Percentiles rank a stretch among this genome's conserved stretches.
Conservation (phyloP, 2,113 vertebrate genomes). For the Colistium nudipinnis region DNA sequence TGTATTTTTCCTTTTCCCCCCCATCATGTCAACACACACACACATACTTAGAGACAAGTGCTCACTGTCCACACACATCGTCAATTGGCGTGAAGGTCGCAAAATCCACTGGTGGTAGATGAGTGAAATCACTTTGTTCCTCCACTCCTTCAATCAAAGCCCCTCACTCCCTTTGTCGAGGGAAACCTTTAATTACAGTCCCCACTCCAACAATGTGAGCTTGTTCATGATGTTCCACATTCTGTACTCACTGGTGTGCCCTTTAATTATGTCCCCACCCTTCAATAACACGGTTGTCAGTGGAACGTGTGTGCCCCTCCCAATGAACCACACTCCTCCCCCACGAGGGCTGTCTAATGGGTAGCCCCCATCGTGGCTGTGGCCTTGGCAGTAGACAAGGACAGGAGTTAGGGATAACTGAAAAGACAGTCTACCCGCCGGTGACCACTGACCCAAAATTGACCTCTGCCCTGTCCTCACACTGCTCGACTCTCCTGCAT, state of each 20-base stretch:
- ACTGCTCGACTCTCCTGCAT: not conserved
- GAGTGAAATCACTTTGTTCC: conserved; percentile 63
- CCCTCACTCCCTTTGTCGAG: conserved; percentile 44
- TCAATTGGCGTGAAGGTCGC: conserved; percentile 69
- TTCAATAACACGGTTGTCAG: conserved; percentile 77
- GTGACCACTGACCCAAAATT: conserved; percentile 4
- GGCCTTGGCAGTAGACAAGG: conserved; percentile 39
- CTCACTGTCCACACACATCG: not conserved
- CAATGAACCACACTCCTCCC: not conserved
- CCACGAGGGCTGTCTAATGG: conserved; percentile 25
- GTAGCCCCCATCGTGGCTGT: conserved; percentile 1
- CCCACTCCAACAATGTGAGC: conserved; percentile 73
- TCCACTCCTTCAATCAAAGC: conserved; percentile 62
- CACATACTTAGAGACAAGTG: not conserved
- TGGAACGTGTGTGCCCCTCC: conserved; percentile 22
- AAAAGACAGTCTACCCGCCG: not conserved
- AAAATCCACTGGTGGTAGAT: conserved; percentile 48
- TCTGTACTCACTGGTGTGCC: conserved; percentile 61
- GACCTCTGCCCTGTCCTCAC: not conserved
- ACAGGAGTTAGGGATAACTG: conserved; percentile 17
- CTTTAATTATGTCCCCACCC: conserved; percentile 70
- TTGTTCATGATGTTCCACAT: conserved; percentile 78
- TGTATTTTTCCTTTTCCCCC: not conserved
- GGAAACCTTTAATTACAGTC: conserved; percentile 77
- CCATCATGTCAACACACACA: conserved; percentile 23